Base-by-base conservation (phyloP, 2,113 vertebrate genomes). In the Dasyornis broadbenti region DNA sequence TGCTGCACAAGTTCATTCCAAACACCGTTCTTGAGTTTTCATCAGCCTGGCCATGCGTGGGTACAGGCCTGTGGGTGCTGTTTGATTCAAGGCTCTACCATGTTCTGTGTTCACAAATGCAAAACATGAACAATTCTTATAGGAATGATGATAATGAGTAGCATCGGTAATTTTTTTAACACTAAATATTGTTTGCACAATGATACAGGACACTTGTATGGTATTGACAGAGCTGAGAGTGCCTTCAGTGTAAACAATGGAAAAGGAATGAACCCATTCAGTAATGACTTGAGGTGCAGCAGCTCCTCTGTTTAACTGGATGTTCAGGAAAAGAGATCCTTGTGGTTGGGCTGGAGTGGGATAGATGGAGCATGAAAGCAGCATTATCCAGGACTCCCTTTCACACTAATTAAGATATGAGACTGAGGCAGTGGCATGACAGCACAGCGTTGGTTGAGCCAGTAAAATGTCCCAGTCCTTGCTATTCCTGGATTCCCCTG, bases 51-150 rank as follows among this genome's bases (percentile, higher is more conserved):
- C 54, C 17, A 19, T 13, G 6, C 50, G 27, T 56, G 42, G 59
- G 57, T 35, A 2, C 2, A 13, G 70, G 61, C 49, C 75, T 68
- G 42, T 2, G 1, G 5, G 26, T 24, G 54, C 79, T 12, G 35
- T 11, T 20, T 0, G 1, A 18, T 37, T 42, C 7, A 7, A 18
- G 39, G 7, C n/a, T 70, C 2, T 64, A 1, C 28, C 0, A 0
- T 35, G 45, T 54, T 61, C 7, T 53, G 39, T 39, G 40, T 24
- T 88, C 27, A 3, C 14, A 24, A 33, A 33, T 33, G 23, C 2
- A 7, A 71, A 42, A 26, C 44, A 4, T 35, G 27, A 50, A n/a
- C 20, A 52, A 23, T 33, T 52, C 27, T 42, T 65, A 4, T 21
- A 82, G 89, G 82, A 88, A 54, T 60, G 39, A 14, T 69, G 47